Evolutionary conservation across 2,888 invertebrate genomes (phyloP).

Genomic region (Steromphala cineraria): DNA sequence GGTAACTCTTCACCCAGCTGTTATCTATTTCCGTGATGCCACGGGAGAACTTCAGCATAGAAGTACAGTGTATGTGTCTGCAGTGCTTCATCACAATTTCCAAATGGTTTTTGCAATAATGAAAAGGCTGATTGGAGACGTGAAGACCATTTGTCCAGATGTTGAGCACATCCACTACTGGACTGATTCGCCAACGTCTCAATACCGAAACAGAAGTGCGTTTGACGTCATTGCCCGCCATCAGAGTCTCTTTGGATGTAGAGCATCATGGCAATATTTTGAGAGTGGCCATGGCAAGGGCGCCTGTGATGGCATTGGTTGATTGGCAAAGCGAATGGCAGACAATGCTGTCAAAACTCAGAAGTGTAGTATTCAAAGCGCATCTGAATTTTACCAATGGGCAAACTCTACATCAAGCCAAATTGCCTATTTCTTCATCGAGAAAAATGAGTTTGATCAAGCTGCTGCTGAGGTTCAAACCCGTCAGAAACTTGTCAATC

Average conservation of each 20-base stretch:
- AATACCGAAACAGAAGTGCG: not conserved
- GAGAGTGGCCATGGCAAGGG: conserved; percentile 22
- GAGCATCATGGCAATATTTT: conserved; percentile 22
- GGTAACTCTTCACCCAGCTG: not conserved
- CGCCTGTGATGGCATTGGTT: conserved; percentile 35
- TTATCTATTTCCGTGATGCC: not conserved
- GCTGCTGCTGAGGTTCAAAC: not conserved
- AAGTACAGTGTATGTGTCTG: conserved; percentile 1
- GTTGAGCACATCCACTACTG: not conserved
- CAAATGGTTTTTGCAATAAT: not conserved
- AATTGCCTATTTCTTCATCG: not conserved
- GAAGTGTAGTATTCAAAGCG: conserved; percentile 26
- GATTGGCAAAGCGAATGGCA: not conserved
- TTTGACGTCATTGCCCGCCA: not conserved
- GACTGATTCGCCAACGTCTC: not conserved
- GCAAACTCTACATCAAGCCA: not conserved
- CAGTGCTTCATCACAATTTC: not conserved
- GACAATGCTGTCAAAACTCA: not conserved
- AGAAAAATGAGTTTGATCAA: conserved; percentile 4
- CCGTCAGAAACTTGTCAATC: not conserved
- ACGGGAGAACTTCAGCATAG: not conserved
- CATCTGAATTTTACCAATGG: conserved; percentile 24
- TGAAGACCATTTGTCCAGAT: conserved; percentile 18
- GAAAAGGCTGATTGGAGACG: not conserved
- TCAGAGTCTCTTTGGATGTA: not conserved